phyloP scores from a whole-genome alignment of 2,888 invertebrate genomes.

The Caenorhabditis zanzibari region DNA sequence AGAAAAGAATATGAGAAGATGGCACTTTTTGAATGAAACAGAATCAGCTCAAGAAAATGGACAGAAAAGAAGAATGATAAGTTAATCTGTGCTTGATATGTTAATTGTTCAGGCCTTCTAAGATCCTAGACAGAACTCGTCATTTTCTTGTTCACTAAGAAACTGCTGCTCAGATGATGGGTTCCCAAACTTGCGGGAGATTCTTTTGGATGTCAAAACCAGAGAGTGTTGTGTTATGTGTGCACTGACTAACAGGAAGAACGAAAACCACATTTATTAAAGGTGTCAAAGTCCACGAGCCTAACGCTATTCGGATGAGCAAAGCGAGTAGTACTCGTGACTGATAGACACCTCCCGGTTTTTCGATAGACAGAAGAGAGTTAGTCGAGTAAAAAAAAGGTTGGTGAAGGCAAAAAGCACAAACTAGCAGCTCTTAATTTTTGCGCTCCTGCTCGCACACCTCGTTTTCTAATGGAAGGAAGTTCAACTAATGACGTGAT shows the following conservation, averaged over 20 bases:
- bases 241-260: conserved; percentile 48
- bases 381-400: conserved; percentile 28
- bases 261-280: conserved; percentile 40
- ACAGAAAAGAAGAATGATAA: background rate
- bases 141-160: background rate
- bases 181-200: conserved; percentile 44
- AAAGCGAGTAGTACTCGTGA: conserved; percentile 20
- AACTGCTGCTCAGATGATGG: conserved; percentile 5
- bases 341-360: conserved; percentile 38
- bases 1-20: conserved; percentile 26
- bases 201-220: conserved; percentile 36
- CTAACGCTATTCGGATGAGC: conserved; percentile 3
- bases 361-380: conserved; percentile 13
- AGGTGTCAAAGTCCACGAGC: conserved; percentile 54
- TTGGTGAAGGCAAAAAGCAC: conserved; percentile 21
- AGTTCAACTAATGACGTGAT: conserved; percentile 40
- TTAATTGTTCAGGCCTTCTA: conserved; percentile 1
- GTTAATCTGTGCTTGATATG: conserved; percentile 30
- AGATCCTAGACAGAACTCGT: conserved; percentile 30
- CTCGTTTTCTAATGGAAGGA: conserved; percentile 30
- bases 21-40: conserved; percentile 37
- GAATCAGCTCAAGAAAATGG: conserved; percentile 6
- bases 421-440: conserved; percentile 17
- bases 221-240: conserved; percentile 32
- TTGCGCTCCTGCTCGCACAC: background rate